Base-by-base conservation (phyloP, 1,140 invertebrate genomes). In the Tetramorium alpestre region DNA sequence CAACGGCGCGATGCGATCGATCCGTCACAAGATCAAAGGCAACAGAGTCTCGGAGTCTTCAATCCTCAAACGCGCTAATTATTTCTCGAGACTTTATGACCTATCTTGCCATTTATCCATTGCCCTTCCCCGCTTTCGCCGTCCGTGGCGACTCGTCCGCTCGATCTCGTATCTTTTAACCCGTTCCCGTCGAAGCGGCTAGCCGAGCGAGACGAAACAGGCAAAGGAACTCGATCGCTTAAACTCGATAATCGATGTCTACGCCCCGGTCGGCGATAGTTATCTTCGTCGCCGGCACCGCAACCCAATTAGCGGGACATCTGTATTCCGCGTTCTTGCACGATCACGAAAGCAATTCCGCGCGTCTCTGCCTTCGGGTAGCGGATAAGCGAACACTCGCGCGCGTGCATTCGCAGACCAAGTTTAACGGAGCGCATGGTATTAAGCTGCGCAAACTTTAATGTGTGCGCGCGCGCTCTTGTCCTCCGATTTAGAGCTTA, bases 311-410 rank as follows among this genome's bases (percentile, higher is more conserved):
- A 90, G 62, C 80, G 41, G 54, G 28, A 82, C 77, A 81, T 69
- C 58, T 72, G 86, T 75, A 85, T 89, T 90, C 87, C 60, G 76
- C 87, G 82, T 84, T 84, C 80, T 84, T 84, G 80, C 80, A 49
- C 69, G 54, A 33, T 49, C 80, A 38, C 80, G 80, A 75, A 62
- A 49, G 69, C 80, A 84, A 84, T 75, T 75, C 80, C 54, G 25
- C 47, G 47, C 80, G 41, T 38, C 18, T 60, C 33, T 54, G 11
- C 56, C 28, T 44, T 10, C 41, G 77, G 38, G 72, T 88, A 75
- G 64, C 67, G 81, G n/a, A 75, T 2, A 22, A 28, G 41, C 65
- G 65, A 25, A 41, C 38, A 41, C 10, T 44, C 47, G 64, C 64
- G n/a, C n/a, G 65, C 38, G 33, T 33, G 38, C 65, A 10, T 49